Evolutionary conservation across 2,888 invertebrate genomes (phyloP), one percentile per base, ranked within the genome.

Genomic region (Atethmia centrago): DNA sequence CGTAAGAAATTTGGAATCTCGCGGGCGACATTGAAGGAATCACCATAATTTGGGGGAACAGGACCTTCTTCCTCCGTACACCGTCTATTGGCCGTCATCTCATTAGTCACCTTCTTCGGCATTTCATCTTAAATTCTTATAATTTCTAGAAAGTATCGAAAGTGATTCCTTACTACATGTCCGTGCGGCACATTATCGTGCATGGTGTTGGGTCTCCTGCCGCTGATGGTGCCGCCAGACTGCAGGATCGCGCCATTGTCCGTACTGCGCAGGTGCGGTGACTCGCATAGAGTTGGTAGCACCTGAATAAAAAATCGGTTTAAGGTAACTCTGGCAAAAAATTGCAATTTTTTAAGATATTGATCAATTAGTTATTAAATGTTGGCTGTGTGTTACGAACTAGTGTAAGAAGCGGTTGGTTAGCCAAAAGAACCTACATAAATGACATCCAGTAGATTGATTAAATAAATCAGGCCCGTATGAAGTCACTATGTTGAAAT

Each of bases 191-290:
- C 90, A 31, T 85, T 87, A 10, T 94, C 95, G 58, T 88, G 85
- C 14, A 88, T 83, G 62, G 92, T 89, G 53, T 90, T 91, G 16
- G 97, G 97, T 71, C 97, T 96, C 72, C 98, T 96, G 8, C 98
- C 98, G 87, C 98, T 98, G 90, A 98, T 97, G 81, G 98, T 98
- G 67, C 98, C 98, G 1, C 98, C 98, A 9, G 98, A 97, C 87
- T 98, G 98, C 71, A 98, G 94, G 90, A 98, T 98, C 88, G 97
- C 97, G 67, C 98, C 98, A 94, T 98, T 98, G 93, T 98, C 97
- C 5, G 98, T 98, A 74, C 97, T 97, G 79, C 98, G 97, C 71
- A 98, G 95, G 82, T 97, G 97, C 83, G 97, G 97, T 16, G 97
- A 97, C 87, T 97, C 97, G 66, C 97, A 95, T 74, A 97, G 94